phyloP scores from a whole-genome alignment of 2,113 vertebrate genomes.

The Laticauda laticaudata region DNA sequence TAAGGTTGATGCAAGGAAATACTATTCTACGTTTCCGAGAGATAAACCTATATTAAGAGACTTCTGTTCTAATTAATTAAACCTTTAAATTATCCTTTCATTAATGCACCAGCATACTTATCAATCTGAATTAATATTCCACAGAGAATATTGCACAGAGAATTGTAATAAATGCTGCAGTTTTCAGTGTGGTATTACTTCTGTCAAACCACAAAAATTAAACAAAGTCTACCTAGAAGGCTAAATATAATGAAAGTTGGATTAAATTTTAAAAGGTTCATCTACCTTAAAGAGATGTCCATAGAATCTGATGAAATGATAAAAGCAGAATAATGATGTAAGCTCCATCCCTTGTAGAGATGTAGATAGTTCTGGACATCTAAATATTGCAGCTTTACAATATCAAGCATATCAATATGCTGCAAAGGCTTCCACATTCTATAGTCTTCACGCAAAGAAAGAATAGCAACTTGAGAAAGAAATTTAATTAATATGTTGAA shows the following conservation, averaged over 20 bases:
- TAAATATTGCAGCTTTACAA: neutral
- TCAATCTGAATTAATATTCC: slow-evolving; percentile 28
- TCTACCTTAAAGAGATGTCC: neutral
- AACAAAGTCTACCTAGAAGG: neutral
- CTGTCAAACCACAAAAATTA: neutral
- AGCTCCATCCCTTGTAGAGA: neutral
- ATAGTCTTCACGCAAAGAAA: neutral
- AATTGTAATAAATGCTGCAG: slow-evolving; percentile 23
- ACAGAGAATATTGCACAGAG: slow-evolving; percentile 19
- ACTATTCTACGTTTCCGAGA: neutral
- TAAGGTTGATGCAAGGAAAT: neutral
- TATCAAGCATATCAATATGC: neutral
- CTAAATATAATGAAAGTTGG: neutral
- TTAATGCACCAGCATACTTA: slow-evolving; percentile 34
- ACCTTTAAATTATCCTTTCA: slow-evolving; percentile 33
- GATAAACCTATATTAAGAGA: slow-evolving; percentile 27
- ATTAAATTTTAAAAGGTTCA: neutral
- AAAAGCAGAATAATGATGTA: neutral
- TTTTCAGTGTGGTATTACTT: neutral
- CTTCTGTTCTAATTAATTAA: slow-evolving; percentile 38
- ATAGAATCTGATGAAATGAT: neutral
- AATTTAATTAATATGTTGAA: neutral
- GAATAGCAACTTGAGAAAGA: slow-evolving; percentile 26
- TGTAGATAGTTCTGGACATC: neutral
- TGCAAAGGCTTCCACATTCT: neutral